Conservation (phyloP, 2,113 vertebrate genomes). For the Phylloscopus trochilus region DNA sequence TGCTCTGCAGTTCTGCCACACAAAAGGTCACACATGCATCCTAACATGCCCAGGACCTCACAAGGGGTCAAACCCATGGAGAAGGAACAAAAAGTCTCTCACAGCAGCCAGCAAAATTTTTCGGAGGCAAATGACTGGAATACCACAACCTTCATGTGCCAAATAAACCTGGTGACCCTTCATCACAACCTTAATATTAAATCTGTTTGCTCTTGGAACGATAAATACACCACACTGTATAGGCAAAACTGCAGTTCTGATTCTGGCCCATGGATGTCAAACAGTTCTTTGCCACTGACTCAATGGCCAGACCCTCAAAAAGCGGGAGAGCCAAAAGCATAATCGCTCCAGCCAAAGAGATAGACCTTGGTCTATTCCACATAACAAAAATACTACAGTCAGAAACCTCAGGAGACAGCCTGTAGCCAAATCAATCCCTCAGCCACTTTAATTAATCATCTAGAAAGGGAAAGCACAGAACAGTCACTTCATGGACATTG, state of each 20-base stretch:
- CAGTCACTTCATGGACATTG: neutral
- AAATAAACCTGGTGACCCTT: neutral
- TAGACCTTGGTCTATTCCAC: neutral
- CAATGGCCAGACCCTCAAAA: neutral
- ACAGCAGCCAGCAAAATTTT: neutral
- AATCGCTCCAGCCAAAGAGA: neutral
- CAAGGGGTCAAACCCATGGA: neutral
- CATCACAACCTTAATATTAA: neutral
- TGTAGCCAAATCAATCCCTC: neutral
- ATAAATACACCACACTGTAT: neutral
- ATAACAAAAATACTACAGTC: neutral
- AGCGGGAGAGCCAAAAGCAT: neutral
- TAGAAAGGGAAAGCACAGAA: neutral
- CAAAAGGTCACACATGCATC: neutral
- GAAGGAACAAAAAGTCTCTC: neutral
- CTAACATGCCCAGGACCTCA: neutral
- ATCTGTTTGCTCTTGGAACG: neutral
- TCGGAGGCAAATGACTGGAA: neutral
- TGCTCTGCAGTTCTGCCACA: neutral
- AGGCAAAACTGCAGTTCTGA: neutral
- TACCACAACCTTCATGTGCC: neutral
- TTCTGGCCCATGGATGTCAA: neutral
- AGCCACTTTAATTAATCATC: conserved; percentile 18
- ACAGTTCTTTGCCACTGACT: neutral
- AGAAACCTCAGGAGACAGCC: neutral